Evolutionary conservation across 1,140 invertebrate species (phyloP), one percentile per base, ranked within the genome.

Genomic region (Philopotamus ludificatus): DNA sequence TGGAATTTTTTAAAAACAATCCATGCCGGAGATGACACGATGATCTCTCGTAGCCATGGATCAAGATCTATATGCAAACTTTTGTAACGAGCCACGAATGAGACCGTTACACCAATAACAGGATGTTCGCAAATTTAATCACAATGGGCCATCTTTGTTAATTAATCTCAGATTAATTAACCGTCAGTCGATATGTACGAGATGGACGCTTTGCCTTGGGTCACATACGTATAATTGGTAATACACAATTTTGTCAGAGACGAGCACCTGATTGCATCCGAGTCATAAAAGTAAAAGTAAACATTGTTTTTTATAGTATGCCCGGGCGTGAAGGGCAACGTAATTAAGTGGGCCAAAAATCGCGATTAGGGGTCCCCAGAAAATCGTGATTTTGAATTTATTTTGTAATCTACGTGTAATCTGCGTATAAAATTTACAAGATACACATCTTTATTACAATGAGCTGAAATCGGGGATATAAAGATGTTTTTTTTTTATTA

Each of bases 341-440:
- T 34, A 34, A 34, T 34, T 34, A 34, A 34, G 28, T 34, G 28
- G 28, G 28, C 12, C 28, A 34, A 34, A 34, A 34, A 34, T 34
- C 12, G 28, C 28, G 28, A 34, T 34, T 34, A 34, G 4, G 28
- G 28, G 28, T 28, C n/a, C 3, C 25, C 22, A n/a, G 51, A 34
- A 55, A 55, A 55, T 55, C 51, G 51, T 44, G 55, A 45, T 58
- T 58, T 44, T 28, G 26, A 58, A 58, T 58, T n/a, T n/a, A n/a
- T n/a, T 45, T 42, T 15, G 55, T 25, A 58, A 58, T 58, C 55
- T 10, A n/a, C 55, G 55, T 20, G 23, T 58, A 58, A 55, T 45
- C 18, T 41, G 9, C 55, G 23, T 58, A 26, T 54, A 58, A 58
- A 58, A 58, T 58, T 15, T 22, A 45, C 42, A 58, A 58, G 55